Base-by-base conservation (phyloP, 1,140 invertebrate species). In the Lasioglossum albipes region DNA sequence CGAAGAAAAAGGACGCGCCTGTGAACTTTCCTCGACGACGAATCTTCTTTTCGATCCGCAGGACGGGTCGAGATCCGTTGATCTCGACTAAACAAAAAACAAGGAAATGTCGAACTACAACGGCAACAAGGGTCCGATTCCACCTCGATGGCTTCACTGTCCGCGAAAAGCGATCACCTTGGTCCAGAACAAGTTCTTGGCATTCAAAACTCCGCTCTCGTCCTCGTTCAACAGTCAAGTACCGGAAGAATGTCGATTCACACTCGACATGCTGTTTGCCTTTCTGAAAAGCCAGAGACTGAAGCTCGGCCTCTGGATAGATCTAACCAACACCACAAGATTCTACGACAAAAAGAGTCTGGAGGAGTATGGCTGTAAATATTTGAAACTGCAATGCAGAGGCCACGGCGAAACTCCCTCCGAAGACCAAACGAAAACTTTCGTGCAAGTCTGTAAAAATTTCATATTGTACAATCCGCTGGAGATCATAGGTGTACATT, bases 241-340 rank as follows among this genome's bases (percentile, higher is more conserved):
- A 71, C 96, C 97, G 36, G 95, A 96, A 81, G 95, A 95, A 86
- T 95, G 95, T 92, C 94, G 96, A 13, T 99, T 99, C 92, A 95
- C 95, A n/a, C 95, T 98, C 1, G 94, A 96, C 66, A 98, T 98
- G 97, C 91, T 99, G 20, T 96, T 98, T 81, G 93, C 94, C 36
- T 95, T 95, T 27, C 94, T 96, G 85, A 96, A 96, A 91, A 94
- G 93, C 49, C 94, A 96, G 78, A 97, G 97, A 93, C 95, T 96
- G 16, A 98, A 98, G 89, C 93, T 99, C 68, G 98, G 99, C 1
- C 91, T 99, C 22, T 98, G 99, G 97, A 97, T 99, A 79, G 98
- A 99, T 93, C 93, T 99, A 66, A 99, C 99, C 7, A 99, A 99
- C 90, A 99, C 99, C 7, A 95, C 94, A 77, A 94, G 99, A 75